A percentile compares a stretch with the other conserved stretches of the same genome.
phyloP scores from a whole-genome alignment of 2,797 vertebrate genomes.

The Todus mexicanus region DNA sequence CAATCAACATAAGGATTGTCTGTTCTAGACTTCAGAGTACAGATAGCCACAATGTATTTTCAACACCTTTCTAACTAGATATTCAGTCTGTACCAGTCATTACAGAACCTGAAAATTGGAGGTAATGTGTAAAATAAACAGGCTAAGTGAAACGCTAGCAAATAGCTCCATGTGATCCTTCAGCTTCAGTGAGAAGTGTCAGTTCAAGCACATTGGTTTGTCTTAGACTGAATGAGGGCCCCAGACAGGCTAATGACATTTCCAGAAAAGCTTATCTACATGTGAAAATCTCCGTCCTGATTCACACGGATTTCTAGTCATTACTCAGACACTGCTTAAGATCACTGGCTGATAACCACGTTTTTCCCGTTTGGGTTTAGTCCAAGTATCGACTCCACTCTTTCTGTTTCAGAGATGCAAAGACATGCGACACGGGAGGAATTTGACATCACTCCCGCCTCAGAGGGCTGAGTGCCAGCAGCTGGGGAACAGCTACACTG shows the following conservation, averaged over 20 bases:
- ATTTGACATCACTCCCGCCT: slow-evolving; percentile 4
- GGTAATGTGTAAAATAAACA: neutral
- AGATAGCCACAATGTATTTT: neutral
- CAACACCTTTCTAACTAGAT: neutral
- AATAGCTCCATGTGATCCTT: neutral
- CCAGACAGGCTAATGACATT: slow-evolving; percentile 3
- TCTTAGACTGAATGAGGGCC: neutral
- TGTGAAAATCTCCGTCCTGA: slow-evolving; percentile 48
- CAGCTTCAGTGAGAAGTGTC: neutral
- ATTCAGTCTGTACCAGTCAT: neutral
- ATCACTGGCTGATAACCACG: neutral
- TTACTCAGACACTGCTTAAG: neutral
- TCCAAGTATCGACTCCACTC: neutral
- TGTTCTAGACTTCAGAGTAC: neutral
- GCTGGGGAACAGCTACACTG: neutral
- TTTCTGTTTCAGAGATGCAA: slow-evolving; percentile 43
- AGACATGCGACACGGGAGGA: neutral
- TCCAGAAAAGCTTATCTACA: slow-evolving; percentile 41
- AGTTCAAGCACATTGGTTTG: neutral
- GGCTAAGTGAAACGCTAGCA: neutral
- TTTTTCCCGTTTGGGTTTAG: slow-evolving; percentile 42
- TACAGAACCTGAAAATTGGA: neutral
- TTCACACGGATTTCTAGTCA: slow-evolving; percentile 20
- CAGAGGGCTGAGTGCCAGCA: slow-evolving; percentile 12
- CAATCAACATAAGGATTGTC: neutral